Percentiles rank a stretch among this genome's conserved stretches.
Conservation (phyloP, 2,113 vertebrate species). For the Leucosticte australis region DNA sequence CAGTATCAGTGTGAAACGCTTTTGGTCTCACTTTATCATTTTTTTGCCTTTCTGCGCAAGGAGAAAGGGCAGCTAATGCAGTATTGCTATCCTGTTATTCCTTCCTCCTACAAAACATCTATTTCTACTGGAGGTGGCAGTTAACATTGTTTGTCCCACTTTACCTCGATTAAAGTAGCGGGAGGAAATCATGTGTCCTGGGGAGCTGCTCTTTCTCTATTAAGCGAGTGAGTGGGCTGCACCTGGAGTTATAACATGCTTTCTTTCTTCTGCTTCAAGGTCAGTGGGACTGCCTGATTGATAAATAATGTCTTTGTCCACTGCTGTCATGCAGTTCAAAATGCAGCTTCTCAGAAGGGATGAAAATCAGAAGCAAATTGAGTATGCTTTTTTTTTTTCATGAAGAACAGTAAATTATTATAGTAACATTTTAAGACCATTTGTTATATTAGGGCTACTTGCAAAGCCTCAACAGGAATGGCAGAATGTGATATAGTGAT, state of each 20-base stretch:
- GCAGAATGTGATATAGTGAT: neutral
- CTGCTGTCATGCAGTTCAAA: neutral
- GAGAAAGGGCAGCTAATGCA: neutral
- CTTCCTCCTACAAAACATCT: slow-evolving; percentile 13
- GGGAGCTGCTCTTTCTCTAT: slow-evolving; percentile 19
- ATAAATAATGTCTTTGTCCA: neutral
- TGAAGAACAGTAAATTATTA: neutral
- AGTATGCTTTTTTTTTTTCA: neutral
- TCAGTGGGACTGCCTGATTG: neutral
- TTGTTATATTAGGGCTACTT: neutral
- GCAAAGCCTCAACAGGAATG: neutral
- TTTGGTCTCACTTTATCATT: neutral
- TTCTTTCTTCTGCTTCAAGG: slow-evolving; percentile 37
- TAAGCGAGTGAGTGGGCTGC: slow-evolving; percentile 21
- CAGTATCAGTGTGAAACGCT: neutral
- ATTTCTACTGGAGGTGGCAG: slow-evolving; percentile 21
- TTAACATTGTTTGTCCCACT: slow-evolving; percentile 50
- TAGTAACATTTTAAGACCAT: neutral
- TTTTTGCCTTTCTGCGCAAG: neutral
- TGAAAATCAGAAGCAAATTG: neutral
- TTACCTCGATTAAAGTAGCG: slow-evolving; percentile 36
- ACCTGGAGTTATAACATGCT: neutral
- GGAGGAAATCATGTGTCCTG: slow-evolving; percentile 44
- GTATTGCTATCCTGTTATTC: neutral
- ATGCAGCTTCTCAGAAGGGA: neutral